phyloP scores from a whole-genome alignment of 2,888 invertebrate genomes.

The Gasteruption jaculator region DNA sequence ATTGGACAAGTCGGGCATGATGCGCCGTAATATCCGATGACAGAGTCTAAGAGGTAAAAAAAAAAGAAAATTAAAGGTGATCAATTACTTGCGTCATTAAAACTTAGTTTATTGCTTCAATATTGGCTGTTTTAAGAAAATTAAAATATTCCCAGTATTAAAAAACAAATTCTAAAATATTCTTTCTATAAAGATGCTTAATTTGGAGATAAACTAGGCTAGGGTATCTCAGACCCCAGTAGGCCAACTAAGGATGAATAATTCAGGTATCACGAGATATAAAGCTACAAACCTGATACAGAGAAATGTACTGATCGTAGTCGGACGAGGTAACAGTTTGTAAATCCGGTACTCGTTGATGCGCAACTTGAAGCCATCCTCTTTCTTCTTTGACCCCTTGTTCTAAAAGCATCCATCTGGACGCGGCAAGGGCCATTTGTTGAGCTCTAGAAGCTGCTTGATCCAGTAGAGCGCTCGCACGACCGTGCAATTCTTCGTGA shows the following conservation, averaged over 20 bases:
- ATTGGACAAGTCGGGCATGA: conserved; percentile 71
- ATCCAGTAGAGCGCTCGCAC: conserved; percentile 73
- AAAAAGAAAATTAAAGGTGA: too few species aligned
- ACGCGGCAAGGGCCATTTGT: conserved; percentile 79
- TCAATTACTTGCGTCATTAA: too few species aligned
- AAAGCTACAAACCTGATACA: conserved; percentile 64
- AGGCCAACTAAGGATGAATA: too few species aligned
- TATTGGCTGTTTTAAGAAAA: too few species aligned
- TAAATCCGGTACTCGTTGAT: conserved; percentile 78
- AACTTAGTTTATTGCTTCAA: too few species aligned
- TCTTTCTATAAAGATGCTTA: too few species aligned
- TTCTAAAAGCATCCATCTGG: conserved; percentile 76
- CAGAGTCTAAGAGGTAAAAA: conserved; percentile 58
- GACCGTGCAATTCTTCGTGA: conserved; percentile 72
- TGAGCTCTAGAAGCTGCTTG: conserved; percentile 78
- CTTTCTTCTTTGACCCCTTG: conserved; percentile 79
- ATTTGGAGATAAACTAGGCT: too few species aligned
- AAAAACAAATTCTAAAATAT: too few species aligned
- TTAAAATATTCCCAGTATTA: too few species aligned
- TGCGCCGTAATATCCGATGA: conserved; percentile 77
- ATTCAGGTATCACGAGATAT: background rate
- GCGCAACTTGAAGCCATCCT: conserved; percentile 79
- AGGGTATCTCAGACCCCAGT: too few species aligned
- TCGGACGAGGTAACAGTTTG: conserved; percentile 77
- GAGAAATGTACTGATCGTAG: conserved; percentile 78